Conservation (phyloP, 2,888 invertebrate species). For the Gymnoscelis rufifasciata region DNA sequence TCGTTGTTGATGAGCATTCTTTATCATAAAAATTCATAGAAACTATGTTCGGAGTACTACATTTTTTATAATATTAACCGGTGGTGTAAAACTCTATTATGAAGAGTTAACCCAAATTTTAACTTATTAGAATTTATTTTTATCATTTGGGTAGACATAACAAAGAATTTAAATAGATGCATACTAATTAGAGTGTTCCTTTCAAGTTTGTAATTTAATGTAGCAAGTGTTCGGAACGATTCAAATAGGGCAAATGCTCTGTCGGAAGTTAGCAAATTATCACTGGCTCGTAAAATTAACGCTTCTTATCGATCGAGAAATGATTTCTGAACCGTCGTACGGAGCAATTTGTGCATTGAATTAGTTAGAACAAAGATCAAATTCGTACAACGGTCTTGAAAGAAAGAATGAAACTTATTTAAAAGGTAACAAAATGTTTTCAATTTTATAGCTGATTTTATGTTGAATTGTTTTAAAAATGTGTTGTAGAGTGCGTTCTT, state of each 20-base stretch:
- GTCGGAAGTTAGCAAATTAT: conserved; percentile 80
- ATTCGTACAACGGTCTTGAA: conserved; percentile 43
- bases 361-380: conserved; percentile 50
- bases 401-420: conserved; percentile 68
- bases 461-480: conserved; percentile 75
- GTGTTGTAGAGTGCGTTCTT: conserved; percentile 61
- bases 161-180: conserved; percentile 26
- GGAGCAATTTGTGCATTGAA: conserved; percentile 53
- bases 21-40: conserved; percentile 13
- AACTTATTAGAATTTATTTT: background rate
- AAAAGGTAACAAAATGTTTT: conserved; percentile 79
- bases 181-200: conserved; percentile 50
- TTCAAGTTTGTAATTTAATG: conserved; percentile 63
- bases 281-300: conserved; percentile 79
- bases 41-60: background rate
- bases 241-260: conserved; percentile 69
- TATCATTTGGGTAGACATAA: background rate
- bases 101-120: background rate
- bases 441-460: conserved; percentile 79
- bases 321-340: conserved; percentile 56
- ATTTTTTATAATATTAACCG: background rate
- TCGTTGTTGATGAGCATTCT: conserved; percentile 12
- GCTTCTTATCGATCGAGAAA: conserved; percentile 76
- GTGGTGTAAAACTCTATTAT: background rate
- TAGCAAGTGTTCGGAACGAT: conserved; percentile 70